Conservation (phyloP, 2,113 vertebrate species). For the Erpornis zantholeuca region DNA sequence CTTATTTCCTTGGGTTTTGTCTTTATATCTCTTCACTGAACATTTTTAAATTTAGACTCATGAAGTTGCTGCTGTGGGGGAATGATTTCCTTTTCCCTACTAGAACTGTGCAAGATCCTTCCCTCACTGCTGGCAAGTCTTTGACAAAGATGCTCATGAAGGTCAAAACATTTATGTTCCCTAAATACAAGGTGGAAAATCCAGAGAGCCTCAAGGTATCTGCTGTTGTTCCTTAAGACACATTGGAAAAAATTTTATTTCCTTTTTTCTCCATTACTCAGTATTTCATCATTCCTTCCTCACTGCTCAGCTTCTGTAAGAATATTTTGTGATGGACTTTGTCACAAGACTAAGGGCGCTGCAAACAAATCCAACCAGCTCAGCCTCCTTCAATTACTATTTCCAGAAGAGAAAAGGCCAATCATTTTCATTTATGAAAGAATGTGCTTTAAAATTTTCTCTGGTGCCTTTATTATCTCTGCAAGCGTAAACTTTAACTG, state of each 20-base stretch:
- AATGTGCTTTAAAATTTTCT: background rate
- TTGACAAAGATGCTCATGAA: background rate
- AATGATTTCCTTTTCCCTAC: background rate
- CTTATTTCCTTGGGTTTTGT: background rate
- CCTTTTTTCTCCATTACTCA: background rate
- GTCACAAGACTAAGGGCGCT: background rate
- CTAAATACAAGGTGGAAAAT: background rate
- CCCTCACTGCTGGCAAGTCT: background rate
- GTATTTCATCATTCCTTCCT: background rate
- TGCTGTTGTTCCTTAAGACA: background rate
- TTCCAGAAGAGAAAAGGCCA: background rate
- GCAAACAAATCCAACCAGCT: background rate
- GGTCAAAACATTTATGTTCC: background rate
- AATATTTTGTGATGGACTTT: background rate
- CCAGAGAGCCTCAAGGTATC: background rate
- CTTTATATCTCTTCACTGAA: background rate
- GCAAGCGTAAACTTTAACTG: background rate
- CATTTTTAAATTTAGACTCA: background rate
- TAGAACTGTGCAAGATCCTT: background rate
- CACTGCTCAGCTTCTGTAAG: background rate
- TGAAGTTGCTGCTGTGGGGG: background rate
- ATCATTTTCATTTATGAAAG: background rate
- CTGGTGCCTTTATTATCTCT: background rate
- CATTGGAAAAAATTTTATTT: background rate
- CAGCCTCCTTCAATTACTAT: background rate